phyloP scores from a whole-genome alignment of 2,113 vertebrate genomes.

The Xiphophorus maculatus region DNA sequence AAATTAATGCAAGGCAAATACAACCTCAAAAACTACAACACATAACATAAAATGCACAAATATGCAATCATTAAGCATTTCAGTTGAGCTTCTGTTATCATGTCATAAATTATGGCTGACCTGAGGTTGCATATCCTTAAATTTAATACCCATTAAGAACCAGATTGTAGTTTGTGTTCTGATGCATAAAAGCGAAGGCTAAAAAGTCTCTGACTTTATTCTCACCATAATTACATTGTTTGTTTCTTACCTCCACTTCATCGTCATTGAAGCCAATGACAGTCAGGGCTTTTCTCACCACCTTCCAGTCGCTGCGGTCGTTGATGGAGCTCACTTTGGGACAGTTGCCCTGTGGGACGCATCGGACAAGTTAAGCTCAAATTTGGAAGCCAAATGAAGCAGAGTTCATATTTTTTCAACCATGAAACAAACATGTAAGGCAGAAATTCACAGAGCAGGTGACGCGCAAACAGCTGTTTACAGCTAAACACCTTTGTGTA shows the following conservation, averaged over 20 bases:
- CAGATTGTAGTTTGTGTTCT: not conserved
- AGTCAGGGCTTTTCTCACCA: slow-evolving; percentile 87
- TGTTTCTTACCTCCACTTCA: slow-evolving; percentile 90
- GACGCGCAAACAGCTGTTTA: slow-evolving; percentile 31
- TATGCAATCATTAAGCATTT: not conserved
- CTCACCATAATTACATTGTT: too few relatives aligned
- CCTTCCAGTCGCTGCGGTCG: slow-evolving; percentile 96
- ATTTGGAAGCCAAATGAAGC: not conserved
- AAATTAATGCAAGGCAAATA: not conserved
- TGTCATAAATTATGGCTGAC: not conserved
- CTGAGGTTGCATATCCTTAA: too few relatives aligned
- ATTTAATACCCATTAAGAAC: not conserved
- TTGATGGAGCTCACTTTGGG: slow-evolving; percentile 98
- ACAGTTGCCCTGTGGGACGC: slow-evolving; percentile 88
- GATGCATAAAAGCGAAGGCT: not conserved
- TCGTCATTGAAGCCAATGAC: slow-evolving; percentile 91
- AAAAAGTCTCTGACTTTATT: not conserved
- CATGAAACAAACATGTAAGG: not conserved
- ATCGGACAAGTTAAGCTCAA: slow-evolving; percentile 3
- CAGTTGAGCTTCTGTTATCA: not conserved
- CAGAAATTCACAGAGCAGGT: not conserved
- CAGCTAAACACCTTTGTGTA: slow-evolving; percentile 29
- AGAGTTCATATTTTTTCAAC: not conserved
- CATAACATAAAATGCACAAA: not conserved
- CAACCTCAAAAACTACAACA: too few relatives aligned